phyloP scores from a whole-genome alignment of 2,797 vertebrate species.

The Vespertilio murinus region DNA sequence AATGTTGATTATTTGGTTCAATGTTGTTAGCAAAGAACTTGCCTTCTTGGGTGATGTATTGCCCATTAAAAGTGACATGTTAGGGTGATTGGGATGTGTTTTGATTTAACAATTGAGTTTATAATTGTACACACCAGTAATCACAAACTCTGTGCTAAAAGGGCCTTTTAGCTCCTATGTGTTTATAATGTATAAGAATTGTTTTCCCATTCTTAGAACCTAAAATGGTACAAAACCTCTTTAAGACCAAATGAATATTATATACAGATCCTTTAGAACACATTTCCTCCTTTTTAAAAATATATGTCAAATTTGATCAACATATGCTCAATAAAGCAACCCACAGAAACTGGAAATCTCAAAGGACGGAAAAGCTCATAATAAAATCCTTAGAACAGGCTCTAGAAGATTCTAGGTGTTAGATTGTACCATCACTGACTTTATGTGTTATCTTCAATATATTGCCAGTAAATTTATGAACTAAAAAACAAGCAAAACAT shows the following conservation, averaged over 20 bases:
- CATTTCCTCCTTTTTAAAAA: neutral
- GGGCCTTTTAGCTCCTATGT: neutral
- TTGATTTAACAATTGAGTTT: conserved; percentile 59
- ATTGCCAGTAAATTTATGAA: neutral
- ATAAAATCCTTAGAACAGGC: neutral
- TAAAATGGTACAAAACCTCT: neutral
- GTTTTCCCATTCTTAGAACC: neutral
- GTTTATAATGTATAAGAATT: neutral
- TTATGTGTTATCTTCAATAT: neutral
- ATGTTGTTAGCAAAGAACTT: conserved; percentile 34
- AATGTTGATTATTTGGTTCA: conserved; percentile 60
- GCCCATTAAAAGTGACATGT: conserved; percentile 52
- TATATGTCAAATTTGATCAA: neutral
- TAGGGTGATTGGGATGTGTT: conserved; percentile 40
- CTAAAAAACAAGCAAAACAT: neutral
- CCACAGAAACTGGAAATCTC: neutral
- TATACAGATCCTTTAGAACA: neutral
- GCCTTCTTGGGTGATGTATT: conserved; percentile 24
- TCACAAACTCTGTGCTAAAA: conserved; percentile 23
- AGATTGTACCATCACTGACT: neutral
- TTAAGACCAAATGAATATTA: neutral
- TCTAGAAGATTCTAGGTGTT: neutral
- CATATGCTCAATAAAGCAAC: neutral
- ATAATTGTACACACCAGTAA: conserved; percentile 54
- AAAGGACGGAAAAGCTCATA: neutral